A percentile compares a stretch with the other conserved stretches of the same genome.
Evolutionary conservation across 2,797 vertebrate species (phyloP).

Genomic region (Arnoldichthys spilopterus): DNA sequence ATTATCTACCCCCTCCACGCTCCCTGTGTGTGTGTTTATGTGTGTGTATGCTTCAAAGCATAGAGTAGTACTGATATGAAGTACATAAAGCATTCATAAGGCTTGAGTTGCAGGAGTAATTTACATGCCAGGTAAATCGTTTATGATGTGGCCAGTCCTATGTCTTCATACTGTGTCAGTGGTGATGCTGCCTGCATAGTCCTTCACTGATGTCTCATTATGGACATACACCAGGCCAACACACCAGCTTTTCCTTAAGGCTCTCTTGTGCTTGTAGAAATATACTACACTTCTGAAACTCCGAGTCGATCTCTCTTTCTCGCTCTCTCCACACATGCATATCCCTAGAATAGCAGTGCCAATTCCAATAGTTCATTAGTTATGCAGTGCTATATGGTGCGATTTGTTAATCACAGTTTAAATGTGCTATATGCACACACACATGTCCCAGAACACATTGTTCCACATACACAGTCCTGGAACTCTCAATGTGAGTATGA

Average conservation of each 20-base stretch:
- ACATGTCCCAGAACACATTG: constrained; percentile 23
- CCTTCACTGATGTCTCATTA: constrained; percentile 5
- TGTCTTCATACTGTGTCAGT: constrained; percentile 3
- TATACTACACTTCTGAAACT: constrained; percentile 28
- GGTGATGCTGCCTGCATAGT: constrained; percentile 31
- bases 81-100: constrained; percentile 26
- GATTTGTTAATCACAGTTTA: constrained; percentile 9
- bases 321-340: background rate
- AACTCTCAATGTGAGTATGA: constrained; percentile 21
- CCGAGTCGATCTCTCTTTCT: background rate
- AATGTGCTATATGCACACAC: constrained; percentile 16
- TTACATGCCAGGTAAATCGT: constrained; percentile 38
- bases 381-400: constrained; percentile 21
- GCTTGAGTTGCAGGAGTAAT: background rate
- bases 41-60: background rate
- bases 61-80: background rate
- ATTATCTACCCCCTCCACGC: constrained; percentile 59
- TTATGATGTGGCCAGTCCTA: constrained; percentile 23
- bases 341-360: constrained; percentile 19
- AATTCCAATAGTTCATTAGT: constrained; percentile 37
- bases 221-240: background rate
- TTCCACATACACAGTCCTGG: constrained; percentile 2
- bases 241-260: constrained; percentile 10
- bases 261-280: constrained; percentile 27
- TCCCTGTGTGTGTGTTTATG: constrained; percentile 5